Evolutionary conservation across 2,113 vertebrate species (phyloP).

Genomic region (Cochlearius cochlearius): DNA sequence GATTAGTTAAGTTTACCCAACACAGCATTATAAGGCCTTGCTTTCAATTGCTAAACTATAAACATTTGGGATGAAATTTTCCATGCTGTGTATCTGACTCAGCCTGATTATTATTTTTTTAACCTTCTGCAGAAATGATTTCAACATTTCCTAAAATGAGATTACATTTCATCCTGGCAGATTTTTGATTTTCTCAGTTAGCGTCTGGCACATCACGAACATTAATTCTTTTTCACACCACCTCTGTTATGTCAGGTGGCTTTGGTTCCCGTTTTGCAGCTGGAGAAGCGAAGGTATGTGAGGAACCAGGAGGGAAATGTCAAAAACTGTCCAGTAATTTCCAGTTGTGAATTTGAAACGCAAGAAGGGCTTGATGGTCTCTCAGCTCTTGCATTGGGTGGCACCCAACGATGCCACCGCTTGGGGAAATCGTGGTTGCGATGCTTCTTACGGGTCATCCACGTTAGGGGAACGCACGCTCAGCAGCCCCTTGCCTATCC

Average conservation of each 20-base stretch:
- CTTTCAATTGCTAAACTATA: background rate
- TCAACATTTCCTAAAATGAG: background rate
- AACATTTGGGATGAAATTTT: slow-evolving; percentile 21
- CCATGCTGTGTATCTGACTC: slow-evolving; percentile 31
- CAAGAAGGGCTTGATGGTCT: background rate
- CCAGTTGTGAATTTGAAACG: background rate
- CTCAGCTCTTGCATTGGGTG: fast-evolving
- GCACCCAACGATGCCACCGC: background rate
- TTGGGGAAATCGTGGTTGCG: fast-evolving
- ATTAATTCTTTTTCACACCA: background rate
- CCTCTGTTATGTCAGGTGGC: slow-evolving; percentile 18
- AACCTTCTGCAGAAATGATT: slow-evolving; percentile 4
- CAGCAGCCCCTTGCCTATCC: too few relatives aligned
- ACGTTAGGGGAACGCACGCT: fast-evolving
- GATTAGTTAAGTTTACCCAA: background rate
- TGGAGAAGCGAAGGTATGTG: background rate
- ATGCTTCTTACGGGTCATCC: fast-evolving
- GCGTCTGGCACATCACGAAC: background rate
- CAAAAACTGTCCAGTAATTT: background rate
- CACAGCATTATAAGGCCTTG: background rate
- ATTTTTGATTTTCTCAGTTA: background rate
- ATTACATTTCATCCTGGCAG: background rate
- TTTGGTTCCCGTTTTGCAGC: background rate
- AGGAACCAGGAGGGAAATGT: fast-evolving
- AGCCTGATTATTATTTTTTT: background rate